These are phyloP conservation scores for Ciona savignyi DNA, from an alignment of 23 tunicate genomes.

Conservation along the genomic window DNA sequence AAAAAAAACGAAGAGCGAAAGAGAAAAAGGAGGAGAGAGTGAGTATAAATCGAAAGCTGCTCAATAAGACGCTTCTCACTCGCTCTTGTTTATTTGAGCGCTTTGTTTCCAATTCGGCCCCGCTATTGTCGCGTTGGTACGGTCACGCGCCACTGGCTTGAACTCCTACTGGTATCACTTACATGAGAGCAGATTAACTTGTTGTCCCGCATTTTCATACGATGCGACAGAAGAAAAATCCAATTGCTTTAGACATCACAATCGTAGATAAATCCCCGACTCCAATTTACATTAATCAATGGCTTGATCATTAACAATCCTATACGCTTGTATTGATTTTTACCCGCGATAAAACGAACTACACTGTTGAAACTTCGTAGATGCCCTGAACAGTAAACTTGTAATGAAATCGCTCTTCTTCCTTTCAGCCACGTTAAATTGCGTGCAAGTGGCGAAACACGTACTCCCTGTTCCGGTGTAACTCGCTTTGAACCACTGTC, in stretches of 20 bases:
- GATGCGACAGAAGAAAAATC: neutral
- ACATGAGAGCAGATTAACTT: neutral
- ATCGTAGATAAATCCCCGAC: neutral
- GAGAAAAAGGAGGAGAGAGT: neutral
- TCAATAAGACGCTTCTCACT: neutral
- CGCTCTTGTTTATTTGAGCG: constrained; percentile 1
- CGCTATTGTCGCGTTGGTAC: neutral
- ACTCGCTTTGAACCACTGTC: neutral
- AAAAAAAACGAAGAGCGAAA: neutral
- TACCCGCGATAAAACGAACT: too few relatives aligned
- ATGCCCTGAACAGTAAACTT: too few relatives aligned
- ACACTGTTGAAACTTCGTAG: too few relatives aligned
- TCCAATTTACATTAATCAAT: neutral
- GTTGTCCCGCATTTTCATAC: neutral
- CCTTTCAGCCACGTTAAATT: too few relatives aligned
- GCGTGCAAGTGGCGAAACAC: too few relatives aligned
- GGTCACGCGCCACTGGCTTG: neutral
- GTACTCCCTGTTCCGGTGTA: too few relatives aligned
- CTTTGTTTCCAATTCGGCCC: neutral
- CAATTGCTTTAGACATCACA: neutral
- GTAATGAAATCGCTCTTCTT: too few relatives aligned
- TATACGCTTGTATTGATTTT: too few relatives aligned
- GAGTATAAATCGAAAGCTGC: neutral
- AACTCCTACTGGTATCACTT: neutral
- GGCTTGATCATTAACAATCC: too few relatives aligned